Evolutionary conservation across 2,888 invertebrate species (phyloP).

Genomic region (Papilio protenor): DNA sequence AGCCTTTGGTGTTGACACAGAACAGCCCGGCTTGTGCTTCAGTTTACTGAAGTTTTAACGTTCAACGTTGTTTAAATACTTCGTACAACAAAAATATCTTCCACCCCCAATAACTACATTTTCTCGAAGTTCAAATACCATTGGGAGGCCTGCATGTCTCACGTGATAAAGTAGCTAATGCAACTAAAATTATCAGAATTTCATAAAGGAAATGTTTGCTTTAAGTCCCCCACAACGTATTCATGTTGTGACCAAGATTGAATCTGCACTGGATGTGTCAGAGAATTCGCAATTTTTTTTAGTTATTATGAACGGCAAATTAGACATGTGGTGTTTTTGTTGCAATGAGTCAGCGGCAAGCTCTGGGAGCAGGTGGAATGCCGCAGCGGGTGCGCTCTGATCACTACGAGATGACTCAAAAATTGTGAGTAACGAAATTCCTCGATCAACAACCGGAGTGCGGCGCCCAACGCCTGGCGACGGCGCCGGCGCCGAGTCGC

Average conservation of each 20-base stretch:
- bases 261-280: background rate
- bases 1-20: background rate
- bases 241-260: background rate
- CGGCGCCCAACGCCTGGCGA: background rate
- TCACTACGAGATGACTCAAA: conserved; percentile 41
- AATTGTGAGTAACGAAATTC: conserved; percentile 27
- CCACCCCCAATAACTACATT: background rate
- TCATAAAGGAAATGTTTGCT: background rate
- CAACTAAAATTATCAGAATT: background rate
- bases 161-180: background rate
- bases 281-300: background rate
- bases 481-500: background rate
- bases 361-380: background rate
- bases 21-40: background rate
- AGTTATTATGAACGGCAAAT: background rate
- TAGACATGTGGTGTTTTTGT: background rate
- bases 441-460: conserved; percentile 12
- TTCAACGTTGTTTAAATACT: too few species aligned
- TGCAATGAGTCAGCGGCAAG: conserved; percentile 2
- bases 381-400: conserved; percentile 9
- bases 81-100: background rate
- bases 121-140: background rate
- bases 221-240: background rate
- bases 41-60: background rate
- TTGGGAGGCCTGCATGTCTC: background rate